A percentile compares a stretch with the other conserved stretches of the same genome.
Conservation (phyloP, 2,113 vertebrate species). For the Phalacrocorax pelagicus region DNA sequence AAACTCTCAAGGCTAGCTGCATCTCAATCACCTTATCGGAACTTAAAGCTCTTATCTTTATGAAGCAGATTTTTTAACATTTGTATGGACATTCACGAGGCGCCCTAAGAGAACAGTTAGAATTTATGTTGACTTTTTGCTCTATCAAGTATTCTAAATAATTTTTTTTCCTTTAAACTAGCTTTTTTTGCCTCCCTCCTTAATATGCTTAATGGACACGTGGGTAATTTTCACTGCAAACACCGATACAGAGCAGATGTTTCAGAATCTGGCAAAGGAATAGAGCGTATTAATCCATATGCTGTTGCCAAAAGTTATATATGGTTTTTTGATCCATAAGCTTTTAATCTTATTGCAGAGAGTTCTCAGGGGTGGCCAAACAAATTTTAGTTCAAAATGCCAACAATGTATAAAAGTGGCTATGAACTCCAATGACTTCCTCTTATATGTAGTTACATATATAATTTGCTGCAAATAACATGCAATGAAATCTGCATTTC, state of each 20-base stretch:
- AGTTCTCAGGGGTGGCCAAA: conserved; percentile 21
- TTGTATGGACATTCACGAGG: not conserved
- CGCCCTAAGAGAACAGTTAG: not conserved
- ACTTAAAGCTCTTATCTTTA: not conserved
- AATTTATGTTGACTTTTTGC: not conserved
- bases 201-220: not conserved
- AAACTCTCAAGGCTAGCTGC: not conserved
- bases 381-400: conserved; percentile 20
- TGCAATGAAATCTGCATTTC: conserved; percentile 29
- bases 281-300: not conserved
- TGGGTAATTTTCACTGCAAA: conserved; percentile 1
- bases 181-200: not conserved
- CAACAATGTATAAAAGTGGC: not conserved
- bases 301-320: conserved; percentile 6
- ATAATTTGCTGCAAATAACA: conserved; percentile 28
- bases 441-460: not conserved
- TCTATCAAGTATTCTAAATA: not conserved
- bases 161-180: not conserved
- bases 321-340: conserved; percentile 15
- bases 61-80: not conserved
- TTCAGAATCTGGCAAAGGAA: conserved; percentile 45
- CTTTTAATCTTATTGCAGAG: conserved; percentile 21
- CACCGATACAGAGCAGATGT: not conserved
- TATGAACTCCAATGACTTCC: not conserved
- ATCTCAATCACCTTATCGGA: not conserved